A percentile compares a stretch with the other conserved stretches of the same genome.
phyloP scores from a whole-genome alignment of 1,140 invertebrate species.

The Arion vulgaris region DNA sequence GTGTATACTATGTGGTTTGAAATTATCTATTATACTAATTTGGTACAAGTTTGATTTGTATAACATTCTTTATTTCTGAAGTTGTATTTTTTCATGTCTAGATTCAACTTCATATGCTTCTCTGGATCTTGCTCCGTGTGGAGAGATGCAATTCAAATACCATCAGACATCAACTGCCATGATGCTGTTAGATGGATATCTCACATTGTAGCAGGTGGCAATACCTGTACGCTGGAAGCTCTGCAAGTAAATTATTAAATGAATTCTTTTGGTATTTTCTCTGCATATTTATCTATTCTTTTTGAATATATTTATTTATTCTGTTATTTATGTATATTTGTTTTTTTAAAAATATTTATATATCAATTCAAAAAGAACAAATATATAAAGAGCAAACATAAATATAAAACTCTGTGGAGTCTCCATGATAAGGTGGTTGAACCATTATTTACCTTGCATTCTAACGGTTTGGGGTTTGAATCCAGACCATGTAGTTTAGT shows the following conservation, averaged over 20 bases:
- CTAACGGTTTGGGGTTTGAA: no score
- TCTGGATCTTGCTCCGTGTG: slow-evolving; percentile 69
- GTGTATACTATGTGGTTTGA: no score
- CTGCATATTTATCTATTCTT: neutral
- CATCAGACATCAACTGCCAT: slow-evolving; percentile 70
- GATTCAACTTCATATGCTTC: slow-evolving; percentile 72
- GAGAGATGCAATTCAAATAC: slow-evolving; percentile 59
- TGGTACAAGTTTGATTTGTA: no score
- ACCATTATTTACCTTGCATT: no score
- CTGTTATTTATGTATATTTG: neutral
- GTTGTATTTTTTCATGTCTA: slow-evolving; percentile 36
- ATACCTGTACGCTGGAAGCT: slow-evolving; percentile 72
- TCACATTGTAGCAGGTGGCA: slow-evolving; percentile 65
- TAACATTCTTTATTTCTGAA: no score
- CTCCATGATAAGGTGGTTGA: no score
- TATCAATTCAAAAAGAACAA: no score
- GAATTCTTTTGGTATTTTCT: neutral
- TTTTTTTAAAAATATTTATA: no score
- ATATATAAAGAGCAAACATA: no score
- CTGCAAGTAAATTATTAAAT: slow-evolving; percentile 56
- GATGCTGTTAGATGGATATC: slow-evolving; percentile 70
- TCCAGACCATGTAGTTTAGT: no score
- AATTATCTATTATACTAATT: no score
- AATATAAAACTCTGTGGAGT: no score
- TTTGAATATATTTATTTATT: neutral